phyloP scores from a whole-genome alignment of 1,140 invertebrate genomes.

The Drosophila lini region DNA sequence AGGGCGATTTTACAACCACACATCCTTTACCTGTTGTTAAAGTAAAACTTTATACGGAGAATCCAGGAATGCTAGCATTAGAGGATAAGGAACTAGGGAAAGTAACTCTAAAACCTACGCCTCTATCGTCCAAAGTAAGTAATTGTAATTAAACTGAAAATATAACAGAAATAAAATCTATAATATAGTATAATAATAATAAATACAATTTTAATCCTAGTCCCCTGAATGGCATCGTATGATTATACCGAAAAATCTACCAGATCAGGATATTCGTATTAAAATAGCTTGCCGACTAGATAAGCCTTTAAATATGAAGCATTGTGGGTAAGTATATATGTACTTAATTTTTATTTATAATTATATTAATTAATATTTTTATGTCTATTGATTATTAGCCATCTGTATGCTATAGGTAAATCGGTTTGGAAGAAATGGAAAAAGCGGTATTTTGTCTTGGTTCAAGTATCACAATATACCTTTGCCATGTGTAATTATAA shows the following conservation, averaged over 20 bases:
- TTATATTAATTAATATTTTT: conserved; percentile 56
- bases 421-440: conserved; percentile 99
- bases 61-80: conserved; percentile 97
- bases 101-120: conserved; percentile 96
- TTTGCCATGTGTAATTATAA: conserved; percentile 99
- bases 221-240: conserved; percentile 99
- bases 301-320: conserved; percentile 99
- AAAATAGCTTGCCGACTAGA: conserved; percentile 99
- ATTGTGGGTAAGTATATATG: conserved; percentile 90
- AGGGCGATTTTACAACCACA: conserved; percentile 99
- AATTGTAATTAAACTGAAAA: neutral
- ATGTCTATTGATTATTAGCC: conserved; percentile 85
- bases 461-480: conserved; percentile 99
- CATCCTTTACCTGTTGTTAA: conserved; percentile 98
- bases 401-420: conserved; percentile 97
- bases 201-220: conserved; percentile 80
- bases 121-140: conserved; percentile 92
- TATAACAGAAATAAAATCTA: neutral
- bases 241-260: conserved; percentile 96
- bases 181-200: neutral
- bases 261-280: conserved; percentile 98
- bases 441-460: conserved; percentile 98
- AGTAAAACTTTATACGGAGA: conserved; percentile 98
- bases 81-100: conserved; percentile 99
- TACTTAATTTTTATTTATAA: neutral